Percentiles rank a stretch among this genome's conserved stretches.
Evolutionary conservation across 2,113 vertebrate genomes (phyloP).

Genomic region (Microtus oregoni): DNA sequence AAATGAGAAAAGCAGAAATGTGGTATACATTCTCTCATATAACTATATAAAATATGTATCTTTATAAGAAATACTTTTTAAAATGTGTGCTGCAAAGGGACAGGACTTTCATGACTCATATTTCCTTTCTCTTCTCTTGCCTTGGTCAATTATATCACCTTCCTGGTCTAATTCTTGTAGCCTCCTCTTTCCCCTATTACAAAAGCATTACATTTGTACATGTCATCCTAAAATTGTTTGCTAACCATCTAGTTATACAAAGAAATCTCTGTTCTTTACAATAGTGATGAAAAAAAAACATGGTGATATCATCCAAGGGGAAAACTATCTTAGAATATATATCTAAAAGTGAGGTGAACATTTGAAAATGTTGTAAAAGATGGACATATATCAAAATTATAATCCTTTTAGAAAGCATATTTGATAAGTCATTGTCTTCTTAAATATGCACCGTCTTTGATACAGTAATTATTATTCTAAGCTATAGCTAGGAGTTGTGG

Average conservation of each 20-base stretch:
- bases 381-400: neutral
- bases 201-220: neutral
- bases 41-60: slow-evolving; percentile 10
- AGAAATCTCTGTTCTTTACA: neutral
- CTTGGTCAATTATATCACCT: neutral
- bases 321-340: neutral
- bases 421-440: neutral
- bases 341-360: slow-evolving; percentile 32
- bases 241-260: neutral
- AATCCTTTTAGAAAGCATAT: neutral
- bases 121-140: neutral
- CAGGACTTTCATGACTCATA: neutral
- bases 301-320: neutral
- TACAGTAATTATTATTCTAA: slow-evolving; percentile 40
- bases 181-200: slow-evolving; percentile 24
- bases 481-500: neutral
- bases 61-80: slow-evolving; percentile 36
- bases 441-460: neutral
- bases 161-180: slow-evolving; percentile 1
- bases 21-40: neutral
- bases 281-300: neutral
- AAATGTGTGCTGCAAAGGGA: neutral
- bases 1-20: slow-evolving; percentile 52
- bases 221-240: neutral
- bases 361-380: neutral